These are phyloP conservation scores for Oasisia sp. DNA, from an alignment of 2,888 invertebrate species.

Conservation along the genomic window DNA sequence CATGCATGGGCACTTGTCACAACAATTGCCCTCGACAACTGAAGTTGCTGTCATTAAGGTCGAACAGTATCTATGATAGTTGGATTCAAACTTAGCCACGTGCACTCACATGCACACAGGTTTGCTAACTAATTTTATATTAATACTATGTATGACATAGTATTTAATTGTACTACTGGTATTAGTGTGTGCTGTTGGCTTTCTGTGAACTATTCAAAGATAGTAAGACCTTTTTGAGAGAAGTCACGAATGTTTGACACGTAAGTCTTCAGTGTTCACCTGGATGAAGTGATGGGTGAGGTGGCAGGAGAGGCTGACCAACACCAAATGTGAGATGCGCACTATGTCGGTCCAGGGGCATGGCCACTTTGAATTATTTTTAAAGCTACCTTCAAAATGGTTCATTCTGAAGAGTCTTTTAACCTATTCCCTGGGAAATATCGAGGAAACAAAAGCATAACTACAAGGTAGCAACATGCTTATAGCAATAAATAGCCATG, in stretches of 20 bases:
- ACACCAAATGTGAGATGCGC: no score
- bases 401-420: no score
- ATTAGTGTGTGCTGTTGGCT: not conserved
- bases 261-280: not conserved
- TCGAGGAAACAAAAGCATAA: no score
- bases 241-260: not conserved
- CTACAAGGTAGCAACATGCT: no score
- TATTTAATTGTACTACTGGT: not conserved
- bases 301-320: not conserved
- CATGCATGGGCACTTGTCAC: not conserved
- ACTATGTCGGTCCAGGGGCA: no score
- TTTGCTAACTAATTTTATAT: not conserved
- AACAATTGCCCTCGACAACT: not conserved
- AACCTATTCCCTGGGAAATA: no score
- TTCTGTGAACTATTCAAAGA: not conserved
- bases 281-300: no score
- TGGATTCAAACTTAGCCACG: not conserved
- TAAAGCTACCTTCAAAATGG: no score
- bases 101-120: not conserved
- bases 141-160: constrained; percentile 7
- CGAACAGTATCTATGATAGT: not conserved
- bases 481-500: no score
- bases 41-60: not conserved
- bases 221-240: not conserved
- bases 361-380: no score